Conservation (phyloP, 2,888 invertebrate genomes). For the Lottia scabra region DNA sequence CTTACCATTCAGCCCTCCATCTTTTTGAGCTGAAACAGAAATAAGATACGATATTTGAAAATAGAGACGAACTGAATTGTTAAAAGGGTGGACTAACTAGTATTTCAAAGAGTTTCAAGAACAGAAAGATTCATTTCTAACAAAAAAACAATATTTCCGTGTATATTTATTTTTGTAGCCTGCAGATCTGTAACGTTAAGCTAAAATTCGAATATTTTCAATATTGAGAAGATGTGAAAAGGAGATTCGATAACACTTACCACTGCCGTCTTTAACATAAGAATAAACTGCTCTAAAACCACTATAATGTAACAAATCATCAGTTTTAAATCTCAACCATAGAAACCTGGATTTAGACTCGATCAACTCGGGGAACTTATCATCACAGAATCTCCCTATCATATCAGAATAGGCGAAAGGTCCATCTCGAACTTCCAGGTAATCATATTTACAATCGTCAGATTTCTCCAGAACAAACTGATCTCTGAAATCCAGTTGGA, state of each 20-base stretch:
- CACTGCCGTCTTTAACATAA: slow-evolving; percentile 47
- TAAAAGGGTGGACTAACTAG: too few relatives aligned
- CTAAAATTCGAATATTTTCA: too few relatives aligned
- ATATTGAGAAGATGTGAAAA: too few relatives aligned
- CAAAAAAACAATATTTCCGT: too few relatives aligned
- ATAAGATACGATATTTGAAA: not conserved
- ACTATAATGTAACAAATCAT: slow-evolving; percentile 82
- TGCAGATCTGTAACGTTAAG: too few relatives aligned
- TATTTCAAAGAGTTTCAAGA: too few relatives aligned
- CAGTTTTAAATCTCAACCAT: slow-evolving; percentile 84
- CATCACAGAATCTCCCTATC: slow-evolving; percentile 78
- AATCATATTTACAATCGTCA: slow-evolving; percentile 82
- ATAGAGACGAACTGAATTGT: not conserved
- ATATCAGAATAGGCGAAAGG: slow-evolving; percentile 73
- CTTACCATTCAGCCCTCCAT: slow-evolving; percentile 14
- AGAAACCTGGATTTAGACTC: slow-evolving; percentile 80
- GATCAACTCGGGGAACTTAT: slow-evolving; percentile 79
- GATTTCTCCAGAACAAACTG: slow-evolving; percentile 80
- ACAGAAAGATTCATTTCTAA: too few relatives aligned
- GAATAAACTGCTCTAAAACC: slow-evolving; percentile 83
- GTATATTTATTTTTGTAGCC: too few relatives aligned
- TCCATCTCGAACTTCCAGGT: slow-evolving; percentile 85
- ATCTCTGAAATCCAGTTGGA: slow-evolving; percentile 84
- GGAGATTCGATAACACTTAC: not conserved
- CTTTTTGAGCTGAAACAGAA: slow-evolving; percentile 29